Evolutionary conservation across 2,797 vertebrate genomes (phyloP).

Genomic region (Myotis myotis): DNA sequence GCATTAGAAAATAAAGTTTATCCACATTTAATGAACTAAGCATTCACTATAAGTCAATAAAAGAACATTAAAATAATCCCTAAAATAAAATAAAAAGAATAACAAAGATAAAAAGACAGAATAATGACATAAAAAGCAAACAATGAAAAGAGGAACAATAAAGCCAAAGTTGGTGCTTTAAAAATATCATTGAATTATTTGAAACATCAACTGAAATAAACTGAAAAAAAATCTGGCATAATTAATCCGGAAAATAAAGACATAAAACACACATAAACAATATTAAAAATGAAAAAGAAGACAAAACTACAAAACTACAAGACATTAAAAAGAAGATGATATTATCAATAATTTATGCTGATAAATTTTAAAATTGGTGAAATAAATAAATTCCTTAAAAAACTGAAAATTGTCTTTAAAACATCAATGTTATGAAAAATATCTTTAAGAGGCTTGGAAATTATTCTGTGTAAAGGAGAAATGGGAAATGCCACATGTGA

Average conservation of each 20-base stretch:
- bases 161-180: background rate
- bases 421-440: background rate
- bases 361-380: constrained; percentile 38
- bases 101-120: constrained; percentile 9
- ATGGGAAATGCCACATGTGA: background rate
- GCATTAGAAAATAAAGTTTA: constrained; percentile 24
- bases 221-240: background rate
- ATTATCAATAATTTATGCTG: constrained; percentile 30
- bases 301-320: background rate
- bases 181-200: constrained; percentile 29
- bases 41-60: background rate
- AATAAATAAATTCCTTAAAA: constrained; percentile 37
- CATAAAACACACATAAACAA: background rate
- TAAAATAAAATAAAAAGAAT: background rate
- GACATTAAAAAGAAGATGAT: constrained; percentile 2
- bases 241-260: background rate
- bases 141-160: background rate
- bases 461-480: background rate
- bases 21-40: background rate
- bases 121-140: constrained; percentile 16
- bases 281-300: background rate
- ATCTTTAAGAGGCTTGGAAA: background rate
- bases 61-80: background rate
- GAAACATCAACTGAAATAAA: background rate
- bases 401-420: constrained; percentile 21